phyloP scores from a whole-genome alignment of 2,888 invertebrate species.

The Leucoptera coffeella region DNA sequence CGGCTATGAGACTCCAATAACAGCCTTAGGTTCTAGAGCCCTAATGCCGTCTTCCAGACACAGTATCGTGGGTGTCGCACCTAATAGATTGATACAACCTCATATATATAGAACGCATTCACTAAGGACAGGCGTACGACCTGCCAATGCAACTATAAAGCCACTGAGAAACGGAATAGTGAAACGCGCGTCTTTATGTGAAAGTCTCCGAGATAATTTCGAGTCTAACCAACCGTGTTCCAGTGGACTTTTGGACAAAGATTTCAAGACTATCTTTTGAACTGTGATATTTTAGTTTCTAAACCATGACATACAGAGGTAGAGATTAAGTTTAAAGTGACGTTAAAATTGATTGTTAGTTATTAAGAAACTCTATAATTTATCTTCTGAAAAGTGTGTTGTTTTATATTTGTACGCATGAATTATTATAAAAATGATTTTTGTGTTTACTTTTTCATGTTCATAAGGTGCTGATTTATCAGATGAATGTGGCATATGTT shows the following conservation, averaged over 20 bases:
- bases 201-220: conserved; percentile 10
- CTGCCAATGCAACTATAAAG: conserved; percentile 35
- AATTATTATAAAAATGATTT: no score
- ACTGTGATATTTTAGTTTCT: conserved; percentile 48
- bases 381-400: no score
- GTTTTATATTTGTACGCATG: no score
- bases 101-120: conserved; percentile 27
- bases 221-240: conserved; percentile 12
- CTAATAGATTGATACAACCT: conserved; percentile 25
- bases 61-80: conserved; percentile 36
- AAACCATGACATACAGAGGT: no score
- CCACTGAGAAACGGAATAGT: conserved; percentile 27
- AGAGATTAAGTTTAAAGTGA: no score
- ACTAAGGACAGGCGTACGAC: conserved; percentile 19
- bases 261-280: conserved; percentile 38
- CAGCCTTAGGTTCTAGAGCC: conserved; percentile 15
- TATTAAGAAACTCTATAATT: no score
- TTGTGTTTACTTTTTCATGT: no score
- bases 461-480: no score
- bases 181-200: conserved; percentile 32
- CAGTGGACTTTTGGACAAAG: neutral
- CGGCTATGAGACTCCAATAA: conserved; percentile 60
- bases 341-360: no score
- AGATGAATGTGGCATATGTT: no score
- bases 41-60: conserved; percentile 26